Base-by-base conservation (phyloP, 2,888 invertebrate genomes). In the Plutella xylostella region DNA sequence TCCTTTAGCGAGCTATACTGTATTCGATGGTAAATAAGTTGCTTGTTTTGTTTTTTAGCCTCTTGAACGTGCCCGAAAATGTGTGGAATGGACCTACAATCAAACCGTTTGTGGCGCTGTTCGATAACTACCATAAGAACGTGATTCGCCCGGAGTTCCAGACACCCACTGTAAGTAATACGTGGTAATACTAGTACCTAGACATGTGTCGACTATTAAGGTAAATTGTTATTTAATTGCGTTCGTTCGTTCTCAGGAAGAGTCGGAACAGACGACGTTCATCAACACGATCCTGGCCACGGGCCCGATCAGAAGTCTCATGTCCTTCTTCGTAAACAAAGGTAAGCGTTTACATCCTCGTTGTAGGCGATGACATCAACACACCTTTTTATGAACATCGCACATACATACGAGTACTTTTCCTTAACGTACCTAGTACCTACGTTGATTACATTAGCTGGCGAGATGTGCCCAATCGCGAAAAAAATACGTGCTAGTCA, bases 121-220 rank as follows among this genome's bases (percentile, higher is more conserved):
- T 91, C 68, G 90, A 94, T 67, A 94, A 94, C 70, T 95, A 93
- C 72, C 87, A 91, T 56, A 84, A 90, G 48, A 86, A 89, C 54
- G 86, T 88, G 14, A 86, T 86, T 43, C 80, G 85, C 40, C 86
- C 88, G 46, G 93, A 93, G 70, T 85, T 89, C 53, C 86, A 89
- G 42, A 90, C 89, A 28, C 78, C 87, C 7, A 75, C 63, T 57
- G 83, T 82, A 51, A 79, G 82, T 74, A 52, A 40, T n/a, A n/a
- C n/a, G n/a, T n/a, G n/a, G n/a, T n/a, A n/a, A n/a, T n/a, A n/a
- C n/a, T n/a, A 6, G n/a, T 25, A 25, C 25, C n/a, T 28, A 28
- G 4, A 9, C n/a, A 6, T n/a, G 11, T 28, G n/a, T n/a, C 6
- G 9, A 4, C 4, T 15, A 14, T n/a, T 19, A 17, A 20, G n/a